Percentiles rank a stretch among this genome's conserved stretches.
phyloP scores from a whole-genome alignment of 2,888 invertebrate species.

The Morpho deidamia region DNA sequence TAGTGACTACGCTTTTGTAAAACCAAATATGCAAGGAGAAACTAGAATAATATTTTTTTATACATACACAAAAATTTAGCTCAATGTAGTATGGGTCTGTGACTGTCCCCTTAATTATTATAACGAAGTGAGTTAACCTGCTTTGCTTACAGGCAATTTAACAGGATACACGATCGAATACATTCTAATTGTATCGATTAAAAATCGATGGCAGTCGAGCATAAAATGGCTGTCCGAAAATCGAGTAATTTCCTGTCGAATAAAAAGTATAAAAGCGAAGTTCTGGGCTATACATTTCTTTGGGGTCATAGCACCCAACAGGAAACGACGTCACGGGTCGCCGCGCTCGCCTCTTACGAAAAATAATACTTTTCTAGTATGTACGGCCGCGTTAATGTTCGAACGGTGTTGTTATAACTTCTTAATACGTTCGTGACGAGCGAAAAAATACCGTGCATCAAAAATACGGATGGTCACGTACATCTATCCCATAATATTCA shows the following conservation, averaged over 20 bases:
- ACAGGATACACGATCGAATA: conserved; percentile 25
- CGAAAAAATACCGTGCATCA: no score
- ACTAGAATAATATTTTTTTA: no score
- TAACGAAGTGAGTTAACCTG: conserved; percentile 6
- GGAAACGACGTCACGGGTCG: conserved; percentile 73
- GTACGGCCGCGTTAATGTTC: conserved; percentile 3
- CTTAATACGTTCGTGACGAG: not conserved
- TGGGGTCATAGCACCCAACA: conserved; percentile 76
- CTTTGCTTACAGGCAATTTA: not conserved
- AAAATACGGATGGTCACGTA: not conserved
- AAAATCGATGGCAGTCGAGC: conserved; percentile 40
- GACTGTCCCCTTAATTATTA: not conserved
- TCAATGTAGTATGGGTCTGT: not conserved
- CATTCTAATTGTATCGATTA: conserved; percentile 26
- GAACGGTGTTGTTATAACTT: not conserved
- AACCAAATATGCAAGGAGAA: no score
- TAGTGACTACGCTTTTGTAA: no score
- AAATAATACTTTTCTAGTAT: conserved; percentile 48
- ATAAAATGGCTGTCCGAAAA: conserved; percentile 59
- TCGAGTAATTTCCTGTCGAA: conserved; percentile 71
- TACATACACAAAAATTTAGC: no score
- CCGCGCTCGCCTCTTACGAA: conserved; percentile 68
- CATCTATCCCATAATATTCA: not conserved
- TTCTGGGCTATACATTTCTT: conserved; percentile 66
- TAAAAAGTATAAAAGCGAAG: conserved; percentile 54